Base-by-base conservation (phyloP, 2,888 invertebrate species). In the Drosophila phalerata region DNA sequence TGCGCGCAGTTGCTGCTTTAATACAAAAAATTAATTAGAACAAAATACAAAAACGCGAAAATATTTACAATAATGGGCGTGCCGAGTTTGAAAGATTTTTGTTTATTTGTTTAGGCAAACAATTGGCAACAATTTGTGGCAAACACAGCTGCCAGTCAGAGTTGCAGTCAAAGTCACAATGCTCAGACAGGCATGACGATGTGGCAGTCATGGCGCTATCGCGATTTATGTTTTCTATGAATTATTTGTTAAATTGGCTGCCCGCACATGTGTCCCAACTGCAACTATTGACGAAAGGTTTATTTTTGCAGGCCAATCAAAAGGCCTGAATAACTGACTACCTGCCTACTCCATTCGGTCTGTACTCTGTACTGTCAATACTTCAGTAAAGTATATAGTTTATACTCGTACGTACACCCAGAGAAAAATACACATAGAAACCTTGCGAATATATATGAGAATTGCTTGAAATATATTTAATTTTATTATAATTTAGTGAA, bases 31-130 rank as follows among this genome's bases (percentile, higher is more conserved):
- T 85, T 85, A 85, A 85, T 88, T 89, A 85, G 85, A 85, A 85
- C 85, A 85, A 89, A 85, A 85, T 80, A 85, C 85, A 88, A 89
- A 85, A 84, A 84, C 81, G 81, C 79, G 76, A 68, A 84, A 79
- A 69, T 84, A 88, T 88, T 87, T 87, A 70, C 85, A 88, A 78
- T 72, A 89, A 88, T 85, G 89, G 85, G 85, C 85, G 85, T 89
- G 85, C 67, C 85, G 48, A 10, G 69, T 52, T 81, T 67, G 57
- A 38, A 53, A 43, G 53, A 79, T 68, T 79, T 79, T 83, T 64
- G 62, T 67, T 70, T 85, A 89, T 85, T 85, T 89, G 89, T 80
- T 87, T 88, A 70, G 75, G 43, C 65, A 77, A 78, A 85, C 88
- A 89, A 84, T 88, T 81, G 85, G 88, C 88, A 88, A 88, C 81